Base-by-base conservation (phyloP, 1,140 invertebrate species). In the Macrobrachium rosenbergii region DNA sequence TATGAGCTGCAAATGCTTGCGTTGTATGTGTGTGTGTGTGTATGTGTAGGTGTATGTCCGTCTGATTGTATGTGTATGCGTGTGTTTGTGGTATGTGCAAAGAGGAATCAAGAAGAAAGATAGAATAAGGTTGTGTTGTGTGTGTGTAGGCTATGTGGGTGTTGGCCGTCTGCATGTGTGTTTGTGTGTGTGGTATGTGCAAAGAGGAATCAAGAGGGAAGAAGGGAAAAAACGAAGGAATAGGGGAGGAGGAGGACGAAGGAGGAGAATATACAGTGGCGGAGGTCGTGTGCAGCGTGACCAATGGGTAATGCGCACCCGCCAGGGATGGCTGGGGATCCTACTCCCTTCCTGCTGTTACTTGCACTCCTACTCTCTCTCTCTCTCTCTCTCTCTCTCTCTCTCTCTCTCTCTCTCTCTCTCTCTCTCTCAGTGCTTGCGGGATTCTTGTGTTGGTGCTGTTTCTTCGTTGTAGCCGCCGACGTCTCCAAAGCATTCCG, bases 261-360 rank as follows among this genome's bases (percentile, higher is more conserved):
- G 37, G 69, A 17, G 37, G 37, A 14, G 37, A 43, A 28, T 72
- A 43, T 72, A 72, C 69, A 72, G 69, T 72, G 69, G 69, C 69
- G 69, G 69, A 52, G 52, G 69, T 43, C 69, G 21, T 72, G 69
- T 72, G 69, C 69, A 72, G 5, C 21, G 69, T 72, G 69, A 72
- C 69, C 69, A 72, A 72, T 72, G 69, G 69, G 69, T 72, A 72
- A 72, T 72, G 69, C 21, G 19, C 69, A 8, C 37, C 69, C 69
- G 69, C 23, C 21, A 72, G 69, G 69, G 23, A 28, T 28, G 69
- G 69, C 69, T 1, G 16, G 23, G 23, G 16, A n/a, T 69, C 64
- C 28, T 21, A 69, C 64, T 69, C 28, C 28, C 64, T 69, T 21
- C 19, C 28, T 69, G 28, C 28, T 28, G 10, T 37, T 37, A 37